Percentiles rank a stretch among this genome's conserved stretches.
Conservation (phyloP, 1,140 invertebrate species). For the Brachionus rotundiformis region DNA sequence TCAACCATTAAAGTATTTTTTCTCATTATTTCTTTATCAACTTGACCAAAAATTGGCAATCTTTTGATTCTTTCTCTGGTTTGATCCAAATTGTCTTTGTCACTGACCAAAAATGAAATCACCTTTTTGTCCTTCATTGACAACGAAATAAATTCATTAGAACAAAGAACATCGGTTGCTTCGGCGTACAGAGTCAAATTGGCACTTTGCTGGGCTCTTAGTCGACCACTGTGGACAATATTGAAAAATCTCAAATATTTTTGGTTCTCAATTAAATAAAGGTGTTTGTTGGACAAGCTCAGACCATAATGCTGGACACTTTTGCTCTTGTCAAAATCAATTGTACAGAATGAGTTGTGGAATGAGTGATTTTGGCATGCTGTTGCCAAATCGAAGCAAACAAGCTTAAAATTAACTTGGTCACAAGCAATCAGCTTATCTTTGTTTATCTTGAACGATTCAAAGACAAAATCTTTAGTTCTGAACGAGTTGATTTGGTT, state of each 20-base stretch:
- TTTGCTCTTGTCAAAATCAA: not conserved
- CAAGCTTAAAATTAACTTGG: not conserved
- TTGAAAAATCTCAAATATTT: not conserved
- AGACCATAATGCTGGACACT: not conserved
- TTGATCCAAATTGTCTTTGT: not conserved
- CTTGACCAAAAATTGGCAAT: not conserved
- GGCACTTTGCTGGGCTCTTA: not conserved
- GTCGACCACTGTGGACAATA: not conserved
- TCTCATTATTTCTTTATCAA: not conserved
- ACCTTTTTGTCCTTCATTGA: constrained; percentile 9
- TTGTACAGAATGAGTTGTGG: not conserved
- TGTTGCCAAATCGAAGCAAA: not conserved
- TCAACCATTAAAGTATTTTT: not conserved
- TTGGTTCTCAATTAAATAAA: not conserved
- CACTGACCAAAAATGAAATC: not conserved
- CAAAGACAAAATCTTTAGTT: not conserved
- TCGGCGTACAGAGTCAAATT: not conserved
- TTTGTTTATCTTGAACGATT: not conserved
- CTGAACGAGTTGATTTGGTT: not conserved
- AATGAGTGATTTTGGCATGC: not conserved
- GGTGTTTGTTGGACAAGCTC: not conserved
- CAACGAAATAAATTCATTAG: not conserved
- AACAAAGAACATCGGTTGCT: not conserved
- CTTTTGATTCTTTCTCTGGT: not conserved
- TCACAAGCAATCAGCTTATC: not conserved